These are phyloP conservation scores for Napeogenes inachia DNA, from an alignment of 2,888 invertebrate genomes.

Conservation along the genomic window DNA sequence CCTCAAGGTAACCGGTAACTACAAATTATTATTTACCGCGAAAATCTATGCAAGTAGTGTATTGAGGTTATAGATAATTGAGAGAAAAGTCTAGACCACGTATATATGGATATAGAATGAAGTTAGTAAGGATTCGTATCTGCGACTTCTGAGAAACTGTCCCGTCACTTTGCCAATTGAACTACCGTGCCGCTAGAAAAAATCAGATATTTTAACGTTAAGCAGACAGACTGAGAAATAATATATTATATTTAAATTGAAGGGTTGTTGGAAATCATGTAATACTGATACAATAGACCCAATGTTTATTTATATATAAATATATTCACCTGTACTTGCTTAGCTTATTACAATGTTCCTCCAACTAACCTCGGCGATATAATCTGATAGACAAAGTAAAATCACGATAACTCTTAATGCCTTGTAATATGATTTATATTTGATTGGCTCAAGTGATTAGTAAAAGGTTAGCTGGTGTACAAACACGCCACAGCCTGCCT, in stretches of 20 bases:
- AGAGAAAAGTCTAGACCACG: conserved; percentile 4
- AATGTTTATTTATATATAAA: too few relatives aligned
- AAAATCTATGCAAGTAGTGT: neutral
- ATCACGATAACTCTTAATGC: conserved; percentile 13
- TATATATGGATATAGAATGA: neutral
- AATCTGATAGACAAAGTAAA: conserved; percentile 29
- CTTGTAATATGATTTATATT: conserved; percentile 17
- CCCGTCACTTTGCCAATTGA: too few relatives aligned
- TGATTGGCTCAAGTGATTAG: conserved; percentile 2
- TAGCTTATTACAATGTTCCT: conserved; percentile 33
- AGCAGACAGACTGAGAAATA: too few relatives aligned
- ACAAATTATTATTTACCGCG: conserved; percentile 1
- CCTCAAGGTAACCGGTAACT: neutral
- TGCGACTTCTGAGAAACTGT: too few relatives aligned
- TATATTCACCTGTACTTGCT: conserved; percentile 14
- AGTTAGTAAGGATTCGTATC: too few relatives aligned
- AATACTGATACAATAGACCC: too few relatives aligned
- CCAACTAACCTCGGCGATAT: conserved; percentile 37
- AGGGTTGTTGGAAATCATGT: too few relatives aligned
- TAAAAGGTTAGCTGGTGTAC: conserved; percentile 20
- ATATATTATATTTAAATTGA: too few relatives aligned
- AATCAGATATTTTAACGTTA: too few relatives aligned
- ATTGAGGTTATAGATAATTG: neutral
- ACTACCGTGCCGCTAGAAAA: too few relatives aligned
- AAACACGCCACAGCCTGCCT: conserved; percentile 22